A percentile compares a stretch with the other conserved stretches of the same genome.
Evolutionary conservation across 2,797 vertebrate genomes (phyloP).

Genomic region (Acomys russatus): DNA sequence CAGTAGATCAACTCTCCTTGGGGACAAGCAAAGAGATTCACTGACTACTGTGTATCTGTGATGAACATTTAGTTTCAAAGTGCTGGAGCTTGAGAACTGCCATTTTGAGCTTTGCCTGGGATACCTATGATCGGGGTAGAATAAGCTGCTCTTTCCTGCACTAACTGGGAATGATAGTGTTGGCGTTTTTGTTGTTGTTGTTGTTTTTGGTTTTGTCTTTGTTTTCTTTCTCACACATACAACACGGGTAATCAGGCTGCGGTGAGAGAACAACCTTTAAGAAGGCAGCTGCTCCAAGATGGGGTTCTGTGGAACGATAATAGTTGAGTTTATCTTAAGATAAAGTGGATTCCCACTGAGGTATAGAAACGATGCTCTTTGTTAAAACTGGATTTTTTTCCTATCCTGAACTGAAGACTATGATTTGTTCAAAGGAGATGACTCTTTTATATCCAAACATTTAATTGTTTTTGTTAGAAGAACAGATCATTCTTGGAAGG

Average conservation of each 20-base stretch:
- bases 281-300: slow-evolving; percentile 43
- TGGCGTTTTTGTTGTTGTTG: neutral
- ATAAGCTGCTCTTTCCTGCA: neutral
- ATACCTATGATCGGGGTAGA: neutral
- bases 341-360: neutral
- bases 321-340: slow-evolving; percentile 52
- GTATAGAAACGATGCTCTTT: neutral
- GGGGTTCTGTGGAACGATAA: slow-evolving; percentile 1
- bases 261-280: neutral
- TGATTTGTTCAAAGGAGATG: slow-evolving; percentile 43
- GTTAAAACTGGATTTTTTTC: slow-evolving; percentile 48
- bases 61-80: slow-evolving; percentile 10
- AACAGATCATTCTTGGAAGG: neutral
- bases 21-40: neutral
- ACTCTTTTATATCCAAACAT: neutral
- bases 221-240: neutral
- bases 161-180: neutral
- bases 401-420: neutral
- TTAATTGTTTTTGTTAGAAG: slow-evolving; percentile 24
- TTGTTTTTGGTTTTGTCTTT: too few species aligned
- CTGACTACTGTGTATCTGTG: neutral
- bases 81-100: neutral
- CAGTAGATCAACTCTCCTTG: neutral
- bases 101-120: neutral
- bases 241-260: slow-evolving; percentile 6